Evolutionary conservation across 2,797 vertebrate species (phyloP).

Genomic region (Pyrrhura leucotis): DNA sequence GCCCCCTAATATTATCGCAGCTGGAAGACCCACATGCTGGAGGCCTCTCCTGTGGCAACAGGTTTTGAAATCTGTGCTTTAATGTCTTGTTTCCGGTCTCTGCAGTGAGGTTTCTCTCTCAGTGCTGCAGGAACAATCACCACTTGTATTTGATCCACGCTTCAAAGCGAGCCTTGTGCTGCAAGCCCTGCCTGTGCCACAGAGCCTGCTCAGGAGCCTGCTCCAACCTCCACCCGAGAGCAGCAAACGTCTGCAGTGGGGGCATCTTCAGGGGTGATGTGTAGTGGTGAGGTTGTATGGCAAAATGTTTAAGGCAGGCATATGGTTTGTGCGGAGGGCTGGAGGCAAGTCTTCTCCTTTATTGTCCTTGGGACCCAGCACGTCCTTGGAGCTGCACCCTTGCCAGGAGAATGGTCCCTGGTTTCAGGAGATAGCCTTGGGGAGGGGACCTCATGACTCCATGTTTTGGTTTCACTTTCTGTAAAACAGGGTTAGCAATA

Average conservation of each 20-base stretch:
- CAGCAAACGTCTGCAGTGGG: background rate
- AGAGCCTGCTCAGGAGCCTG: background rate
- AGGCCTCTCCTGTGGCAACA: background rate
- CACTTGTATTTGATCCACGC: background rate
- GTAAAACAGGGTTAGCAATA: accelerated
- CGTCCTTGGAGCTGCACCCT: background rate
- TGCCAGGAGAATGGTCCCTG: background rate
- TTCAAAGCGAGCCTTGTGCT: background rate
- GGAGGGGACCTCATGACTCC: background rate
- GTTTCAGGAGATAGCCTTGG: background rate
- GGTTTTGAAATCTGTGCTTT: background rate
- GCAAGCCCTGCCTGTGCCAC: background rate
- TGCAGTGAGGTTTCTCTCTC: background rate
- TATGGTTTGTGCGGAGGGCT: background rate
- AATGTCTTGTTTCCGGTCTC: background rate
- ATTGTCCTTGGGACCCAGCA: background rate
- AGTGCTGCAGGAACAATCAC: background rate
- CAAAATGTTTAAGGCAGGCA: background rate
- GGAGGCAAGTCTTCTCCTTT: background rate
- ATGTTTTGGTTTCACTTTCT: background rate
- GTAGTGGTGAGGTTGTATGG: background rate
- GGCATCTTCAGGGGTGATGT: background rate
- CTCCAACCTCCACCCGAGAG: background rate
- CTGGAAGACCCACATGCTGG: background rate
- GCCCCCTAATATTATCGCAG: background rate